Conservation (phyloP, 2,797 vertebrate species). For the Lophius americanus region DNA sequence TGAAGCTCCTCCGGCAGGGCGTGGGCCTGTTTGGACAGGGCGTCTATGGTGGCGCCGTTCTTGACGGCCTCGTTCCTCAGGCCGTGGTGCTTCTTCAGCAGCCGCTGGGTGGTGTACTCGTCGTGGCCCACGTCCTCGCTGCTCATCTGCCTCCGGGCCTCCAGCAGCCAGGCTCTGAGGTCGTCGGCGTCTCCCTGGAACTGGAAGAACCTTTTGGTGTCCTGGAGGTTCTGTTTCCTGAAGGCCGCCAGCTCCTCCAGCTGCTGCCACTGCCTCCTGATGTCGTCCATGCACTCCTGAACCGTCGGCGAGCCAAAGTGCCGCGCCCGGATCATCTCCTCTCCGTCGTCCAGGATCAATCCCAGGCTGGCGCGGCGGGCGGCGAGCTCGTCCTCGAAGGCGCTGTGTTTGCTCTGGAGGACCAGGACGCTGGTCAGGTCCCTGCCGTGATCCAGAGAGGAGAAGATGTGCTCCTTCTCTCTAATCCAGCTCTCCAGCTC, state of each 20-base stretch:
- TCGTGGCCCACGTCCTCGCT: slow-evolving; percentile 90
- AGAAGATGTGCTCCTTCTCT: slow-evolving; percentile 96
- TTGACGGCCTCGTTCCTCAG: slow-evolving; percentile 87
- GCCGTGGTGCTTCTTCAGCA: slow-evolving; percentile 87
- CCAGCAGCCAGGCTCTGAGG: slow-evolving; percentile 87
- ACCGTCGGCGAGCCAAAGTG: slow-evolving; percentile 85
- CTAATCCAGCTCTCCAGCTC: slow-evolving; percentile 96
- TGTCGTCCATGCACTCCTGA: slow-evolving; percentile 80
- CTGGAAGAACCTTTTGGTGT: slow-evolving; percentile 93
- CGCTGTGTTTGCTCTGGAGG: slow-evolving; percentile 91
- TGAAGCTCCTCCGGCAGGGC: slow-evolving; percentile 88
- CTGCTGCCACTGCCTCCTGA: slow-evolving; percentile 87
- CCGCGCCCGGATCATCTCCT: slow-evolving; percentile 83
- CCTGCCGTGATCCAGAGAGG: slow-evolving; percentile 92
- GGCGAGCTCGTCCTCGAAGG: slow-evolving; percentile 92
- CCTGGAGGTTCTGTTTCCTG: slow-evolving; percentile 88
- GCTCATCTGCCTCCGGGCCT: slow-evolving; percentile 85
- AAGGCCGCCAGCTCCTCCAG: slow-evolving; percentile 92
- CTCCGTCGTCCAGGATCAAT: slow-evolving; percentile 82
- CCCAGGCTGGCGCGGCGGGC: slow-evolving; percentile 84
- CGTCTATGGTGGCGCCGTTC: slow-evolving; percentile 84
- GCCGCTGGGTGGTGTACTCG: slow-evolving; percentile 89
- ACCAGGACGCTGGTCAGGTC: slow-evolving; percentile 92
- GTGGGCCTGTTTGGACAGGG: slow-evolving; percentile 85
- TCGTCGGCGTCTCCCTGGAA: slow-evolving; percentile 94